Evolutionary conservation across 1,140 invertebrate genomes (phyloP), one percentile per base, ranked within the genome.

Genomic region (Oreohelix idahoensis): DNA sequence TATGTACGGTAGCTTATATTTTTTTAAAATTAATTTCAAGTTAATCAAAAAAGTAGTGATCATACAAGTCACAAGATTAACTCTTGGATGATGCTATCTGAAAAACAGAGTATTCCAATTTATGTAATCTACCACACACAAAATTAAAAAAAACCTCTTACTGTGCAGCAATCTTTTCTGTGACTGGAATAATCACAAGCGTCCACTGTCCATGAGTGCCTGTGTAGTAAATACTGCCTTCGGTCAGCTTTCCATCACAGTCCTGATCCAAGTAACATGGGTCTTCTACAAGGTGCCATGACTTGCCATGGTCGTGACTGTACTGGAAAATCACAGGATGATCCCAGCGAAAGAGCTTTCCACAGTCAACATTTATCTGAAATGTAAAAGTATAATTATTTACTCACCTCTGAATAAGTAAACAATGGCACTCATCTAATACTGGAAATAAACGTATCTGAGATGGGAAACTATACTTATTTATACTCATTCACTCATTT

Each of bases 311-410:
- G 75, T 90, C 89, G 80, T 89, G 90, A 39, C 88, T 90, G 85
- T 89, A 92, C 83, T 92, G 88, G 32, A 92, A 83, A 63, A 89
- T 85, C 0, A 92, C 91, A 0, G 89, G 90, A 69, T 91, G 87
- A 58, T 90, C 86, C 84, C 86, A 89, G 5, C 89, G 85, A 71
- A 92, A 92, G 39, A 87, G 84, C 71, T 89, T 89, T 63, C 88
- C 89, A 84, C 91, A 92, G 1, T 90, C 91, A 53, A 92, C 91
- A 88, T 92, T 92, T 42, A 92, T 91, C 91, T 92, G 83, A 4
- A 20, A 45, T 45, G 5, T 5, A 45, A 45, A 45, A 45, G 42
- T 8, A 45, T 8, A 45, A 8, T 45, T 45, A 45, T 15, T 45
- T 45, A n/a, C n/a, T n/a, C n/a, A n/a, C n/a, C n/a, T n/a, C n/a